Percentiles rank a stretch among this genome's conserved stretches.
These are phyloP conservation scores for Tolmerus cingulatus DNA, from an alignment of 2,888 invertebrate species.

Conservation along the genomic window DNA sequence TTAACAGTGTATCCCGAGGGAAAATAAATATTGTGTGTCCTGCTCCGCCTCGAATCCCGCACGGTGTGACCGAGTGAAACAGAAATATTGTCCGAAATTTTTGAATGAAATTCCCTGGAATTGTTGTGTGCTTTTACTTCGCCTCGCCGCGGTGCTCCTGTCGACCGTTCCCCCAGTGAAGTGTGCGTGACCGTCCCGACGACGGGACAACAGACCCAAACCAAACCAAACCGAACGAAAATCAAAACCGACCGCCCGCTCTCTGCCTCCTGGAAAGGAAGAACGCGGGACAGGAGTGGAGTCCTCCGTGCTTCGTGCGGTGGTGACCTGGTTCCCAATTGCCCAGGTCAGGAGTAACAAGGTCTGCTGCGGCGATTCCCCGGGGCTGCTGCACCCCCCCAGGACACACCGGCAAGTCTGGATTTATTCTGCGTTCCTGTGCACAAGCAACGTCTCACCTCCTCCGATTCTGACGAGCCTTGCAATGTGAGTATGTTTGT, in stretches of 20 bases:
- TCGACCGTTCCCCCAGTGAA: not conserved
- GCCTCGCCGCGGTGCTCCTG: not conserved
- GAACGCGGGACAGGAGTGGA: not conserved
- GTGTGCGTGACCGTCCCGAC: slow-evolving; percentile 2
- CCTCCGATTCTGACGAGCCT: slow-evolving; percentile 49
- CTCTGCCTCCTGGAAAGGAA: not conserved
- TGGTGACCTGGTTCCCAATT: slow-evolving; percentile 22
- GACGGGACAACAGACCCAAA: not conserved
- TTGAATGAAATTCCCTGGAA: slow-evolving; percentile 35
- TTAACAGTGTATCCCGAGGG: slow-evolving; percentile 3
- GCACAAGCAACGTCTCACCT: slow-evolving; percentile 48
- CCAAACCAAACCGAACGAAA: too few relatives aligned
- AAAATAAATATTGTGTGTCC: not conserved
- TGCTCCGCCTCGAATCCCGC: not conserved
- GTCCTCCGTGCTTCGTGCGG: not conserved
- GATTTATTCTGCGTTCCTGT: slow-evolving; percentile 51
- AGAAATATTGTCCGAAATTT: slow-evolving; percentile 22
- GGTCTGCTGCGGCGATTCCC: not conserved
- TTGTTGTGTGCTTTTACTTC: not conserved
- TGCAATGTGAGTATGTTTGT: slow-evolving; percentile 50
- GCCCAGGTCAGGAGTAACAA: slow-evolving; percentile 21
- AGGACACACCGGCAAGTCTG: slow-evolving; percentile 45
- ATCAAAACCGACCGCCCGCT: not conserved
- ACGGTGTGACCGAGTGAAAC: slow-evolving; percentile 8
- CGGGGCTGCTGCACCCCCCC: not conserved